phyloP scores from a whole-genome alignment of 1,140 invertebrate genomes.

The Plodia interpunctella region DNA sequence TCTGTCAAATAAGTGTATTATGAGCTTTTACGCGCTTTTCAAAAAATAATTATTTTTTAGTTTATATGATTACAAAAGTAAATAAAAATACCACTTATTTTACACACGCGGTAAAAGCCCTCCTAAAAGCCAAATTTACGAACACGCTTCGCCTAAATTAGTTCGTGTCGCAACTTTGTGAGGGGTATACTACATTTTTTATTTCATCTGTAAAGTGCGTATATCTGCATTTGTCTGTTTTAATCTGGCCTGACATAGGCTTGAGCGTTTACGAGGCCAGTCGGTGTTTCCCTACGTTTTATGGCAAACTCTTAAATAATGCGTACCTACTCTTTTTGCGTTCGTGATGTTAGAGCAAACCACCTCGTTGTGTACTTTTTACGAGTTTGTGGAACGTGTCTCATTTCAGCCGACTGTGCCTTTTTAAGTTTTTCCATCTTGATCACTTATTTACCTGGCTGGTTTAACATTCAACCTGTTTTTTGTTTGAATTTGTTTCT shows the following conservation, averaged over 20 bases:
- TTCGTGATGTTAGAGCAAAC: constrained; percentile 38
- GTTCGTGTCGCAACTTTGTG: neutral
- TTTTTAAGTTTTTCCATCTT: constrained; percentile 2
- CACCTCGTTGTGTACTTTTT: constrained; percentile 46
- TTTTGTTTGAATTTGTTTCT: neutral
- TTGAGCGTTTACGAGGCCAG: constrained; percentile 34
- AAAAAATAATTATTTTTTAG: too few relatives aligned
- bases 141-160: neutral
- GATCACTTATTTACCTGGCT: neutral
- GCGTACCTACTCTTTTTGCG: constrained; percentile 40
- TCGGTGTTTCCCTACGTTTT: constrained; percentile 37
- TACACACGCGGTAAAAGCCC: too few relatives aligned
- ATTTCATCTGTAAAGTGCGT: neutral
- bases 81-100: too few relatives aligned
- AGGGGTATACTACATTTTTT: neutral
- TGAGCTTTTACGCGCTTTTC: too few relatives aligned
- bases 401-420: constrained; percentile 32
- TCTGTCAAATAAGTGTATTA: neutral
- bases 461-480: neutral
- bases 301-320: constrained; percentile 54
- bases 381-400: constrained; percentile 48
- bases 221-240: constrained; percentile 19
- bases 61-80: too few relatives aligned
- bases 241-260: constrained; percentile 32
- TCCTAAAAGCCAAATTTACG: too few relatives aligned